Percentiles rank a stretch among this genome's conserved stretches.
Conservation (phyloP, 2,797 vertebrate species). For the Gadopsis bispinosus region DNA sequence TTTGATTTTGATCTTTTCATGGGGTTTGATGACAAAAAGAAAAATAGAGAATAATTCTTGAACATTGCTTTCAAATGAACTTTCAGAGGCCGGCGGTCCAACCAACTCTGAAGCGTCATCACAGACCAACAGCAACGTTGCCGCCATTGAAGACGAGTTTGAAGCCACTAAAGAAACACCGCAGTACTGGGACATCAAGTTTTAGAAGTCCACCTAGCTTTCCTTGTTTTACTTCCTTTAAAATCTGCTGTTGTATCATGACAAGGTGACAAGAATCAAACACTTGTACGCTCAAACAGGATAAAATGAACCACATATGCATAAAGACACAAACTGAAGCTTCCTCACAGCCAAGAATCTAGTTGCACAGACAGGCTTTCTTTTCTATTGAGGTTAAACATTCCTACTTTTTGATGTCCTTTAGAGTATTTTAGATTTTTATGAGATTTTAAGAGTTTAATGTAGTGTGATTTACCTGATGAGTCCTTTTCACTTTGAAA, state of each 20-base stretch:
- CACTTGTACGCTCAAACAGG: slow-evolving; percentile 55
- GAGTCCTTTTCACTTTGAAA: slow-evolving; percentile 14
- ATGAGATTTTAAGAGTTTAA: slow-evolving; percentile 18
- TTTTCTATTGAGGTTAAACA: slow-evolving; percentile 16
- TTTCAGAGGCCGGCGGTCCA: slow-evolving; percentile 55
- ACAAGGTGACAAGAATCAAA: slow-evolving; percentile 42
- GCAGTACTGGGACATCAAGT: slow-evolving; percentile 83
- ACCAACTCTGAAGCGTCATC: slow-evolving; percentile 44
- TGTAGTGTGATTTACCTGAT: slow-evolving; percentile 11
- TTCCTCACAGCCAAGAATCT: slow-evolving; percentile 25
- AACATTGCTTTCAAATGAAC: slow-evolving; percentile 1
- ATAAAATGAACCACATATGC: slow-evolving; percentile 32
- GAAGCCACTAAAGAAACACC: slow-evolving; percentile 69
- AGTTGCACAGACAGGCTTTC: slow-evolving; percentile 3
- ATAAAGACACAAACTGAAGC: slow-evolving; percentile 39
- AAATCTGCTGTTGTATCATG: slow-evolving; percentile 51
- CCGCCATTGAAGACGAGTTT: slow-evolving; percentile 64
- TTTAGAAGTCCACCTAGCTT: slow-evolving; percentile 57
- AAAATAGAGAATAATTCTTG: neutral
- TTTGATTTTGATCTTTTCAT: neutral
- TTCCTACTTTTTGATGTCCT: slow-evolving; percentile 25
- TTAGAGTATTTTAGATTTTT: slow-evolving; percentile 16
- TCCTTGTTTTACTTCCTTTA: slow-evolving; percentile 35
- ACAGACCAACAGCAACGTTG: slow-evolving; percentile 44
- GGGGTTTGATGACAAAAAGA: neutral